Conservation (phyloP, 2,797 vertebrate genomes). For the Leuciscus waleckii region DNA sequence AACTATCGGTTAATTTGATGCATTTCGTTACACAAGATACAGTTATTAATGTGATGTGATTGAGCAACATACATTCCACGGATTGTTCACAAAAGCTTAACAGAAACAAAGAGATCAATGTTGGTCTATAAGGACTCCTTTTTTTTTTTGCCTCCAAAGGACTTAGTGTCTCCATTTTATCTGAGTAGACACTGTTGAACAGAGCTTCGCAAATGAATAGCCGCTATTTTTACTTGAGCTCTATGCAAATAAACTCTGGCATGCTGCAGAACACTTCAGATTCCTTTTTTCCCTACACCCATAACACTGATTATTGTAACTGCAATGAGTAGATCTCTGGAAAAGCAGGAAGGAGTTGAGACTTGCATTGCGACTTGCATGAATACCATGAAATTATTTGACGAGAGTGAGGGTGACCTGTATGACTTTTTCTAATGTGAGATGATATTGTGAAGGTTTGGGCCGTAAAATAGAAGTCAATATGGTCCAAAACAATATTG, state of each 20-base stretch:
- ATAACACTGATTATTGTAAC: slow-evolving; percentile 63
- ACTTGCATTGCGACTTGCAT: slow-evolving; percentile 66
- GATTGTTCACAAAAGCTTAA: slow-evolving; percentile 55
- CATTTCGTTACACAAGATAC: slow-evolving; percentile 63
- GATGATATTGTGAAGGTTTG: not conserved
- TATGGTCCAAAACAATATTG: not conserved
- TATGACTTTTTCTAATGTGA: not conserved
- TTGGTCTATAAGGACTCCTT: slow-evolving; percentile 71
- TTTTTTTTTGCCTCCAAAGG: slow-evolving; percentile 63
- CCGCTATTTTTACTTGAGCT: slow-evolving; percentile 73
- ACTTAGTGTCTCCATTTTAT: slow-evolving; percentile 70
- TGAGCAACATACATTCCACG: slow-evolving; percentile 75
- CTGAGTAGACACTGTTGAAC: slow-evolving; percentile 69
- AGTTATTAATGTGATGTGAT: slow-evolving; percentile 71
- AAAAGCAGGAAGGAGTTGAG: slow-evolving; percentile 58
- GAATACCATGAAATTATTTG: slow-evolving; percentile 71
- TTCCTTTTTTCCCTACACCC: slow-evolving; percentile 68
- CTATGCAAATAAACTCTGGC: slow-evolving; percentile 72
- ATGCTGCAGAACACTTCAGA: slow-evolving; percentile 74
- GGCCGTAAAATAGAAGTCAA: not conserved
- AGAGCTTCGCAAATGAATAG: slow-evolving; percentile 72
- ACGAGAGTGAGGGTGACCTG: slow-evolving; percentile 53
- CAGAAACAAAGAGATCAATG: slow-evolving; percentile 74
- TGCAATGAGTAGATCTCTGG: not conserved
- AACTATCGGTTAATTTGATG: slow-evolving; percentile 68